Percentiles rank a stretch among this genome's conserved stretches.
These are phyloP conservation scores for Scaptomyza polygonia DNA, from an alignment of 2,888 invertebrate species.

Conservation along the genomic window DNA sequence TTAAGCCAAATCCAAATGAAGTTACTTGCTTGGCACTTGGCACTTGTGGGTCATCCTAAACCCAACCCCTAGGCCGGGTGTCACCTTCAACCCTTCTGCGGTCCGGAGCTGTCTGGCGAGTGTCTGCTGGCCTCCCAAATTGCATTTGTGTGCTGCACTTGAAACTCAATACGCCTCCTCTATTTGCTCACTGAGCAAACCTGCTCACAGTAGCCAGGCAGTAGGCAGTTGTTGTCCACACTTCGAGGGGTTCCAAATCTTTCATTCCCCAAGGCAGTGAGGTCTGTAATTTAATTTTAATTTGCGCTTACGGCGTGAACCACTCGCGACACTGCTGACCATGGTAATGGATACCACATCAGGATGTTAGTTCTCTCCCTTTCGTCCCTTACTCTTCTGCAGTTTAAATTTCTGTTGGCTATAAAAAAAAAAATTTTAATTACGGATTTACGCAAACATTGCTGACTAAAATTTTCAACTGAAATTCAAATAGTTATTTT, in stretches of 20 bases:
- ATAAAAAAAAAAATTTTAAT: conserved; percentile 55
- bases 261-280: conserved; percentile 33
- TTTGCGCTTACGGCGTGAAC: conserved; percentile 69
- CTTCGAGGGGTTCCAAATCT: neutral
- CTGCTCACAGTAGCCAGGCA: conserved; percentile 2
- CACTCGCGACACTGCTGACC: conserved; percentile 58
- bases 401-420: conserved; percentile 39
- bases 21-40: conserved; percentile 10
- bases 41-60: conserved; percentile 64
- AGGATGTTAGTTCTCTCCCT: neutral
- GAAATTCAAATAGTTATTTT: conserved; percentile 36
- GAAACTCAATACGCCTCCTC: conserved; percentile 56
- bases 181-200: conserved; percentile 47
- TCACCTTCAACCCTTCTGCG: conserved; percentile 24
- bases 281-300: conserved; percentile 69
- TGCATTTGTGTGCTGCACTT: conserved; percentile 52
- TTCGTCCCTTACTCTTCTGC: conserved; percentile 20
- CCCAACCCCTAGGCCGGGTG: conserved; percentile 13
- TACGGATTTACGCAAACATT: conserved; percentile 66
- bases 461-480: conserved; percentile 27
- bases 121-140: conserved; percentile 39
- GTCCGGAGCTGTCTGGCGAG: conserved; percentile 51
- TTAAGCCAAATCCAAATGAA: conserved; percentile 42
- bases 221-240: neutral
- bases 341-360: conserved; percentile 49